Evolutionary conservation across 2,113 vertebrate genomes (phyloP), one percentile per base, ranked within the genome.

Genomic region (Atractosteus spatula): DNA sequence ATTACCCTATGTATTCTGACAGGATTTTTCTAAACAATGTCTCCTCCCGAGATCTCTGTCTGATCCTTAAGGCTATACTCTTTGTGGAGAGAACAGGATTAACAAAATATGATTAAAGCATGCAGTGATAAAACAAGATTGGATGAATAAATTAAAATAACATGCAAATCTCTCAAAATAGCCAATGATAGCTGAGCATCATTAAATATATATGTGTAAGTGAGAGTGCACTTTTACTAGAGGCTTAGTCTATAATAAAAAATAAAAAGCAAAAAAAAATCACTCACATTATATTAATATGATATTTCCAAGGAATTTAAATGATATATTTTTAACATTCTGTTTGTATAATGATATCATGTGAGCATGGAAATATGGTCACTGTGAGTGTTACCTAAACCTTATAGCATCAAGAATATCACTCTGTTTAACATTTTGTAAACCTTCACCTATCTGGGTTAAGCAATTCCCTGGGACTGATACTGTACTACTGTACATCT

Each of bases 81-180:
- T 74, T 71, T 71, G 79, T 73, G 74, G 70, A 66, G 66, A 57
- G 66, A 80, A 69, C 45, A 59, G 77, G 74, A 79, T 78, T 79
- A 79, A 17, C 14, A 29, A 77, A 78, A 79, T 79, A 77, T 71
- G 74, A 80, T 72, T 80, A 70, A 80, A 77, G 64, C 66, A 67
- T 69, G 70, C 66, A 12, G 68, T 81, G 64, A 78, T 76, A 77
- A 74, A 78, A 72, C 69, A 55, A 65, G 66, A 74, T 76, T 68
- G 56, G 66, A 73, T 79, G 77, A 71, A 71, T 78, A 68, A 68
- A 69, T 78, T 74, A 65, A 56, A 75, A 72, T 42, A 70, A 71
- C 72, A 74, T 65, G 70, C 61, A 76, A 82, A 82, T 65, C 55
- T 66, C 65, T 45, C 62, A 73, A 78, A 72, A 69, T 63, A 55